Conservation (phyloP, 2,797 vertebrate genomes). For the Myripristis murdjan region DNA sequence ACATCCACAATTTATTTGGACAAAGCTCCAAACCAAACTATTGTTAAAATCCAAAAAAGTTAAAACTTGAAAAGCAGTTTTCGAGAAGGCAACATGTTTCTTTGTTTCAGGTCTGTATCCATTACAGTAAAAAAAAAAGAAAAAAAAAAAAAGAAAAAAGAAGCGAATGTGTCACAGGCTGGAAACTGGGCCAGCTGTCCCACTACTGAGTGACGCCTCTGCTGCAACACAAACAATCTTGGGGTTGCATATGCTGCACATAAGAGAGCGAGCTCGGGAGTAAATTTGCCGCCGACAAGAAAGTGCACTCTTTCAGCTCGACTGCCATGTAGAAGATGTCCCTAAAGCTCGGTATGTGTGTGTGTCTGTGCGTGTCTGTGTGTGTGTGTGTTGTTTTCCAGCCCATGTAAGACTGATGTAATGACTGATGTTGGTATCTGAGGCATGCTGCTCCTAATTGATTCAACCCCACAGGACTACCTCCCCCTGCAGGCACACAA, state of each 20-base stretch:
- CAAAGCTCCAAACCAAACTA: too few species aligned
- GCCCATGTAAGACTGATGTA: background rate
- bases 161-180: too few species aligned
- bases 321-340: conserved; percentile 11
- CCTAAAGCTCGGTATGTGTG: background rate
- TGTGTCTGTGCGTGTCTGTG: background rate
- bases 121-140: too few species aligned
- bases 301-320: conserved; percentile 19
- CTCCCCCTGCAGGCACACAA: background rate
- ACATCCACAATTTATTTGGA: too few species aligned
- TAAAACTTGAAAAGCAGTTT: too few species aligned
- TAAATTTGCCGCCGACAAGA: conserved; percentile 44
- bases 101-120: too few species aligned
- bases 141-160: too few species aligned
- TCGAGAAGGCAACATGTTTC: too few species aligned
- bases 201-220: conserved; percentile 32
- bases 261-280: conserved; percentile 34
- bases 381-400: conserved; percentile 2
- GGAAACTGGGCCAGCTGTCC: conserved; percentile 21
- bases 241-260: conserved; percentile 1
- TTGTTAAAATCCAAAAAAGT: too few species aligned
- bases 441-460: conserved; percentile 9
- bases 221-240: conserved; percentile 39
- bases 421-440: background rate
- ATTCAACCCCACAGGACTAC: conserved; percentile 3